Evolutionary conservation across 2,797 vertebrate species (phyloP).

Genomic region (Alouatta caraya): DNA sequence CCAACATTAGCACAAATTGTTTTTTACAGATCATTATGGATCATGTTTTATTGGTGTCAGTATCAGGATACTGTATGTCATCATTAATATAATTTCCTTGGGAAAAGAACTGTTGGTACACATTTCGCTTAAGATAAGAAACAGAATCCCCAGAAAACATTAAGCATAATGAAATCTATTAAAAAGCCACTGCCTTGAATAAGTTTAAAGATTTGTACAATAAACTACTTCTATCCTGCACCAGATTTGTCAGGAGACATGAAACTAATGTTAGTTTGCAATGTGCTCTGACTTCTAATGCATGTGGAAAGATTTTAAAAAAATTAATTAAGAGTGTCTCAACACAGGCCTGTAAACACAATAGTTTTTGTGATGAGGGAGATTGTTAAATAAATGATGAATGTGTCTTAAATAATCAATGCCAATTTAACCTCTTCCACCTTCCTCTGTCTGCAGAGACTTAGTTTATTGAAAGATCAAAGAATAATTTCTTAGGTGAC

Average conservation of each 20-base stretch:
- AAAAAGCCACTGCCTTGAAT: neutral
- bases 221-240: neutral
- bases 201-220: conserved; percentile 1
- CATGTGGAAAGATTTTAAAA: neutral
- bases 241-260: neutral
- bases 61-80: neutral
- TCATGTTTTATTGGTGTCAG: neutral
- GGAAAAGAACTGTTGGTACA: neutral
- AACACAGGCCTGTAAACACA: neutral
- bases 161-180: neutral
- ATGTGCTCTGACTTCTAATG: conserved; percentile 38
- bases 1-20: neutral
- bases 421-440: conserved; percentile 61
- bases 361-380: neutral
- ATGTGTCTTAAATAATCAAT: conserved; percentile 63
- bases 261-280: neutral
- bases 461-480: conserved; percentile 75
- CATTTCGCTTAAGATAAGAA: neutral
- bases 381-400: conserved; percentile 66
- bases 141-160: conserved; percentile 12
- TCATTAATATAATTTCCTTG: neutral
- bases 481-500: conserved; percentile 62
- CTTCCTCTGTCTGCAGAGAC: conserved; percentile 51
- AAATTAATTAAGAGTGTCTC: neutral
- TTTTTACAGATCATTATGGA: neutral